Percentiles rank a stretch among this genome's conserved stretches.
Conservation (phyloP, 2,888 invertebrate genomes). For the Hymenopus coronatus region DNA sequence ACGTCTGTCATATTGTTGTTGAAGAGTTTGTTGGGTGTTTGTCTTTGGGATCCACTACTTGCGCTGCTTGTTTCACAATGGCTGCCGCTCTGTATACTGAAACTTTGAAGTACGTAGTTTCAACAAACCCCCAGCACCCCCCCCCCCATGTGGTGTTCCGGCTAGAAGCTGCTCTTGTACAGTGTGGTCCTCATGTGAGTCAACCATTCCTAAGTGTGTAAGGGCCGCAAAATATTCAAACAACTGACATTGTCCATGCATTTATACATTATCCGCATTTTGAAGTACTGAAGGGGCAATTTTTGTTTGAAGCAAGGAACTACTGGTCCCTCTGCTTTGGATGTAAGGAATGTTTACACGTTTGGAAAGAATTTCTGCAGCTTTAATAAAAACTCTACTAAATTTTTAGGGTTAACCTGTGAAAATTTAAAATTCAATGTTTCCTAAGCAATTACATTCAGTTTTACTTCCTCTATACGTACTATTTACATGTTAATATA, state of each 20-base stretch:
- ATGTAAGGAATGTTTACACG: too few species aligned
- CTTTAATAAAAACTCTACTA: too few species aligned
- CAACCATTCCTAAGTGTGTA: not conserved
- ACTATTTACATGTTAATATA: too few species aligned
- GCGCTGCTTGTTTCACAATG: not conserved
- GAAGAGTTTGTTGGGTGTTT: not conserved
- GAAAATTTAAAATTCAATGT: too few species aligned
- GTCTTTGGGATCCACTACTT: slow-evolving; percentile 7
- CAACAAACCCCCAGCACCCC: not conserved
- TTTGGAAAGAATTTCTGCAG: too few species aligned
- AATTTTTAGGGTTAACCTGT: too few species aligned
- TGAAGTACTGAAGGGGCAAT: too few species aligned
- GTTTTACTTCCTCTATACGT: too few species aligned
- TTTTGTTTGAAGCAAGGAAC: too few species aligned
- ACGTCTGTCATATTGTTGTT: slow-evolving; percentile 12
- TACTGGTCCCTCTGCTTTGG: too few species aligned
- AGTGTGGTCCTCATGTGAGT: not conserved
- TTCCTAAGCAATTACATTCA: too few species aligned
- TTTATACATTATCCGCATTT: not conserved
- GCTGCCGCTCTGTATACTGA: not conserved
- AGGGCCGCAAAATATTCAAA: not conserved
- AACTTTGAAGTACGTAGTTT: slow-evolving; percentile 13
- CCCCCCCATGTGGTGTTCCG: not conserved
- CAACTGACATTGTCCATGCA: not conserved
- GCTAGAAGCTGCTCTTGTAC: not conserved